phyloP scores from a whole-genome alignment of 2,113 vertebrate genomes.

The Hemibagrus wyckioides region DNA sequence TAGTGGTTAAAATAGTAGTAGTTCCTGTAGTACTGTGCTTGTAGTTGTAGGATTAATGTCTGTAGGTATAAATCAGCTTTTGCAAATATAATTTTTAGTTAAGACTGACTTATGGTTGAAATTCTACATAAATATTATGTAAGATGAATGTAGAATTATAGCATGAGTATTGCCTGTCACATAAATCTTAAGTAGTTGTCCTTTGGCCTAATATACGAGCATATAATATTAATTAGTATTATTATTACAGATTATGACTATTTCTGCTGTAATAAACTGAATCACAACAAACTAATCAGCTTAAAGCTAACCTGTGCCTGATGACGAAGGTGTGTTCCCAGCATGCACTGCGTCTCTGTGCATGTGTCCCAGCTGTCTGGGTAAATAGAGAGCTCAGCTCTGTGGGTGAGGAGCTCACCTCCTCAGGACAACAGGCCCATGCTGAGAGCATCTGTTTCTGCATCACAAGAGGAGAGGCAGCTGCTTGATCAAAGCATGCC shows the following conservation, averaged over 20 bases:
- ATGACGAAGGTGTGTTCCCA: background rate
- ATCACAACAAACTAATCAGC: background rate
- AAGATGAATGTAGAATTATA: background rate
- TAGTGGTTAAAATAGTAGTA: too few species aligned
- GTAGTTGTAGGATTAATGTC: background rate
- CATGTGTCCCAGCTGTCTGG: slow-evolving; percentile 32
- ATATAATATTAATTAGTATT: too few species aligned
- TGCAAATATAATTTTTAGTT: background rate
- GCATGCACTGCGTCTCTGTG: slow-evolving; percentile 6
- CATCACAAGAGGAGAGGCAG: slow-evolving; percentile 22
- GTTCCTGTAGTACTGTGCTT: background rate
- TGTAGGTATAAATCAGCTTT: background rate
- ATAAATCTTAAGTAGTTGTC: background rate
- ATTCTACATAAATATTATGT: background rate
- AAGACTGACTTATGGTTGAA: background rate
- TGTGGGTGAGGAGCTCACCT: slow-evolving; percentile 40
- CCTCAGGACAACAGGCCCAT: slow-evolving; percentile 35
- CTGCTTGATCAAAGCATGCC: slow-evolving; percentile 33
- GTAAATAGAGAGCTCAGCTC: slow-evolving; percentile 17
- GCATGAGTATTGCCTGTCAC: background rate
- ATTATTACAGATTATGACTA: background rate
- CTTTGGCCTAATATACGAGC: background rate
- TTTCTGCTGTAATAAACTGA: background rate
- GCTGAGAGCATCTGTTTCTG: slow-evolving; percentile 46
- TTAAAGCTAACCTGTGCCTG: background rate